These are phyloP conservation scores for Azemiops feae DNA, from an alignment of 2,113 vertebrate species.

Conservation along the genomic window DNA sequence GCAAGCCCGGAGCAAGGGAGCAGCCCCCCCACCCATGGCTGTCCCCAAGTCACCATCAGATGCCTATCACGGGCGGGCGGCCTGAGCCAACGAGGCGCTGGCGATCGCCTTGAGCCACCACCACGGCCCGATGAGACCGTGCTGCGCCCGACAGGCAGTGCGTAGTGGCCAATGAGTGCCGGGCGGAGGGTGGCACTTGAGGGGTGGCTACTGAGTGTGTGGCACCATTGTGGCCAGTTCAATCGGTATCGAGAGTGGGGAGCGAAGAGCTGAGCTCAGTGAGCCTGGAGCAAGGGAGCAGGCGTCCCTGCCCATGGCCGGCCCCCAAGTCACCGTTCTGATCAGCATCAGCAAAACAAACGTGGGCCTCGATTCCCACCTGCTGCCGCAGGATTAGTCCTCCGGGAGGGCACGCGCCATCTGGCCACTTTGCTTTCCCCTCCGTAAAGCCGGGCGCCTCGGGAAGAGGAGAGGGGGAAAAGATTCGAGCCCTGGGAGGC, in stretches of 20 bases:
- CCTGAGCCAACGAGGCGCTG: not conserved
- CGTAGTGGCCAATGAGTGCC: not conserved
- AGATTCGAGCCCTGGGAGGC: too few relatives aligned
- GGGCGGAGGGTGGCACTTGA: constrained; percentile 51
- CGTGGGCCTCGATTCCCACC: too few relatives aligned
- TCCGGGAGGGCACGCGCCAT: too few relatives aligned
- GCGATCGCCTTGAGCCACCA: too few relatives aligned
- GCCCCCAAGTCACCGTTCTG: constrained; percentile 83
- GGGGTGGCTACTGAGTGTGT: constrained; percentile 73
- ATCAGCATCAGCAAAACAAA: constrained; percentile 79
- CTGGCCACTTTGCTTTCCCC: constrained; percentile 38
- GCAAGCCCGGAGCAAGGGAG: constrained; percentile 92
- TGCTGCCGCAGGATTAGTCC: too few relatives aligned
- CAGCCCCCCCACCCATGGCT: constrained; percentile 86
- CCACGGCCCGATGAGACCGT: not conserved
- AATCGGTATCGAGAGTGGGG: constrained; percentile 89
- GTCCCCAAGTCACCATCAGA: constrained; percentile 91
- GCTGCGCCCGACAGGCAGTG: not conserved
- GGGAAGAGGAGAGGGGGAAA: too few relatives aligned
- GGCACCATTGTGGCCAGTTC: constrained; percentile 64
- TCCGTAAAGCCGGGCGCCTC: too few relatives aligned
- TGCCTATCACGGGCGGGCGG: not conserved
- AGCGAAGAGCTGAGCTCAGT: constrained; percentile 96
- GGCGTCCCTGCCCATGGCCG: constrained; percentile 84
- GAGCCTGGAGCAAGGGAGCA: constrained; percentile 92